Percentiles rank a stretch among this genome's conserved stretches.
phyloP scores from a whole-genome alignment of 2,797 vertebrate species.

The Cyprinodon diabolis region DNA sequence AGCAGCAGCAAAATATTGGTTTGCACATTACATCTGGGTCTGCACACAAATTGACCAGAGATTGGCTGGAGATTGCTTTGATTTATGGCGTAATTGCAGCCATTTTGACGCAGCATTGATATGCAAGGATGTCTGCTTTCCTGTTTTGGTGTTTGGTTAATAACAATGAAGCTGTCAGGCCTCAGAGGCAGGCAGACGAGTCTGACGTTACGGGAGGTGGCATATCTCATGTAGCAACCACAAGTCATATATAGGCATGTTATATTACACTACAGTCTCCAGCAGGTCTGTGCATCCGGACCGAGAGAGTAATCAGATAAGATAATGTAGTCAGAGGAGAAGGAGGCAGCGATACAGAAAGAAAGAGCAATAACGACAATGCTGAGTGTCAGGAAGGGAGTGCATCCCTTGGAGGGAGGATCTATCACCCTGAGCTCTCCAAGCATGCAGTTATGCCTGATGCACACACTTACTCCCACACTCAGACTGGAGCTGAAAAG shows the following conservation, averaged over 20 bases:
- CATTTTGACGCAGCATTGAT: slow-evolving; percentile 60
- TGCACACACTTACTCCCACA: slow-evolving; percentile 40
- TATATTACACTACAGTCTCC: slow-evolving; percentile 81
- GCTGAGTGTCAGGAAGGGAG: slow-evolving; percentile 61
- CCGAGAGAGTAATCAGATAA: slow-evolving; percentile 80
- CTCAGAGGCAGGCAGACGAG: slow-evolving; percentile 64
- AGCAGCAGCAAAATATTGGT: slow-evolving; percentile 51
- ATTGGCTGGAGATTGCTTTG: slow-evolving; percentile 67
- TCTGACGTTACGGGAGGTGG: slow-evolving; percentile 74
- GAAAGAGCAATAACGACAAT: slow-evolving; percentile 58
- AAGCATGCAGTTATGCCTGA: slow-evolving; percentile 46
- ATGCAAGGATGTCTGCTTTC: slow-evolving; percentile 52
- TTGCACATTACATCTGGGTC: slow-evolving; percentile 62
- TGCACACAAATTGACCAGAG: slow-evolving; percentile 65
- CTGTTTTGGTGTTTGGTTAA: slow-evolving; percentile 55
- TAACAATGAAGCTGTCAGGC: slow-evolving; percentile 74
- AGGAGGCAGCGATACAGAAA: slow-evolving; percentile 26
- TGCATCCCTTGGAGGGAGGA: slow-evolving; percentile 58
- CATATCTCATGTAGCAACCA: slow-evolving; percentile 80
- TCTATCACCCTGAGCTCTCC: slow-evolving; percentile 49
- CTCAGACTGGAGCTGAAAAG: slow-evolving; percentile 36
- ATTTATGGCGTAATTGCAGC: slow-evolving; percentile 70
- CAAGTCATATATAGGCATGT: slow-evolving; percentile 77
- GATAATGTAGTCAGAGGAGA: slow-evolving; percentile 74
- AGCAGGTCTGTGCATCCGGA: slow-evolving; percentile 73